These are phyloP conservation scores for Varanus salvator DNA, from an alignment of 2,113 vertebrate species.

Conservation along the genomic window DNA sequence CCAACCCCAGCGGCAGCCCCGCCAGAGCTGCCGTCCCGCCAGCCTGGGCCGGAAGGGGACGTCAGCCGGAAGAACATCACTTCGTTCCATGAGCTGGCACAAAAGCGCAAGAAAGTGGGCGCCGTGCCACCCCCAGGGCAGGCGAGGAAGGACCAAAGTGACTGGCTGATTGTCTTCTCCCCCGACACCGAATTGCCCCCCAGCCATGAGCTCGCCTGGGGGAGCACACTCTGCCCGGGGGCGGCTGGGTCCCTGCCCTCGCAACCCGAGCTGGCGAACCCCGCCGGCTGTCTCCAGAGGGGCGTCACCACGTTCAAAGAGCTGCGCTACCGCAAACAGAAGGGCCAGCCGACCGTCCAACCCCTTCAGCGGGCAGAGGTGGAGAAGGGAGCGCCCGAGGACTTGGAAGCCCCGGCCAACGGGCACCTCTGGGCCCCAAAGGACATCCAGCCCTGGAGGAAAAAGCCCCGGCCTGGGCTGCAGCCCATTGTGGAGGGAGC, in stretches of 20 bases:
- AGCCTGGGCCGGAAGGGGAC: slow-evolving; percentile 40
- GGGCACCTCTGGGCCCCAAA: slow-evolving; percentile 67
- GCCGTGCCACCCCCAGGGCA: slow-evolving; percentile 55
- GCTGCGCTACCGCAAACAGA: slow-evolving; percentile 84
- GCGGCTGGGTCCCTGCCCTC: slow-evolving; percentile 76
- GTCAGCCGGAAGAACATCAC: slow-evolving; percentile 76
- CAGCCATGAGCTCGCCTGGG: slow-evolving; percentile 57
- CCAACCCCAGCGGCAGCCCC: rapidly evolving
- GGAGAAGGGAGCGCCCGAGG: slow-evolving; percentile 3
- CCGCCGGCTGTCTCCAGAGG: slow-evolving; percentile 63
- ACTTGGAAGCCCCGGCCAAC: slow-evolving; percentile 29
- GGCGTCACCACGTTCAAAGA: slow-evolving; percentile 95
- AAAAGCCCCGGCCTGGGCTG: slow-evolving; percentile 75
- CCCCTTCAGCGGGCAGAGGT: rapidly evolving
- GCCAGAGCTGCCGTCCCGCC: not conserved
- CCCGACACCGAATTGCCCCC: slow-evolving; percentile 86
- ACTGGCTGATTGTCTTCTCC: slow-evolving; percentile 96
- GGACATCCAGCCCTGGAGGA: slow-evolving; percentile 80
- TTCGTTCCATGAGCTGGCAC: slow-evolving; percentile 91
- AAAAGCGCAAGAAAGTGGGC: slow-evolving; percentile 80
- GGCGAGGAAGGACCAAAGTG: slow-evolving; percentile 84
- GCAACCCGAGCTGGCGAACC: slow-evolving; percentile 80
- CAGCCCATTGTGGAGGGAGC: slow-evolving; percentile 81
- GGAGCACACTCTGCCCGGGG: not conserved
- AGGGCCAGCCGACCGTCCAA: slow-evolving; percentile 59